Evolutionary conservation across 2,113 vertebrate genomes (phyloP).

Genomic region (Jacana jacana): DNA sequence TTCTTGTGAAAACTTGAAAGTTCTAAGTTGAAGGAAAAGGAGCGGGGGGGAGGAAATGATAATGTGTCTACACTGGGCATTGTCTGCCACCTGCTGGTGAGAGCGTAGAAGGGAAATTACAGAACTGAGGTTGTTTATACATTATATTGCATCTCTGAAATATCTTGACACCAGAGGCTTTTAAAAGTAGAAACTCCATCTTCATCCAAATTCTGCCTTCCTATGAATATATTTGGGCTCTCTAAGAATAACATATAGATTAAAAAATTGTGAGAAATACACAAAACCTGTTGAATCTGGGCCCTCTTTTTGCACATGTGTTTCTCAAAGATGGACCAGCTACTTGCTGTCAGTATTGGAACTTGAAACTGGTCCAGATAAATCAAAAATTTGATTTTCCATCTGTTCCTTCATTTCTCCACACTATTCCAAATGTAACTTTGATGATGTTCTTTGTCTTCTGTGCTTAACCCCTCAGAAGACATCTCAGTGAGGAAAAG

Average conservation of each 20-base stretch:
- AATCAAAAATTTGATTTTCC: conserved; percentile 36
- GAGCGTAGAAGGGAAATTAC: neutral
- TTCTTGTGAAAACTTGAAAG: conserved; percentile 20
- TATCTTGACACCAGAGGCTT: neutral
- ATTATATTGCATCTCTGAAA: neutral
- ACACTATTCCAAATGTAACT: neutral
- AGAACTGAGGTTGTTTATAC: neutral
- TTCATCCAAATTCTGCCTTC: neutral
- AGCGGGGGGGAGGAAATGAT: neutral
- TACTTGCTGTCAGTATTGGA: neutral
- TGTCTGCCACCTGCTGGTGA: conserved; percentile 59
- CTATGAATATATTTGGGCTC: neutral
- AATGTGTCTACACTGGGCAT: neutral
- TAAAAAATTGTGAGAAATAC: neutral
- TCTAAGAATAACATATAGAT: neutral
- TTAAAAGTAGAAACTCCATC: neutral
- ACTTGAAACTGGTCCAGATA: conserved; percentile 12
- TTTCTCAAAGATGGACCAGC: neutral
- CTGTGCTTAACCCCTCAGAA: neutral
- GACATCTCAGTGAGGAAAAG: neutral
- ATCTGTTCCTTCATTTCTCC: conserved; percentile 39
- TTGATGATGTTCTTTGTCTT: conserved; percentile 12
- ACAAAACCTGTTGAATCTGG: neutral
- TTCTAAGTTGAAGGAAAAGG: neutral
- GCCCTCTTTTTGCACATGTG: neutral